Percentiles rank a stretch among this genome's conserved stretches.
phyloP scores from a whole-genome alignment of 1,140 invertebrate species.

The Lethocerus indicus region DNA sequence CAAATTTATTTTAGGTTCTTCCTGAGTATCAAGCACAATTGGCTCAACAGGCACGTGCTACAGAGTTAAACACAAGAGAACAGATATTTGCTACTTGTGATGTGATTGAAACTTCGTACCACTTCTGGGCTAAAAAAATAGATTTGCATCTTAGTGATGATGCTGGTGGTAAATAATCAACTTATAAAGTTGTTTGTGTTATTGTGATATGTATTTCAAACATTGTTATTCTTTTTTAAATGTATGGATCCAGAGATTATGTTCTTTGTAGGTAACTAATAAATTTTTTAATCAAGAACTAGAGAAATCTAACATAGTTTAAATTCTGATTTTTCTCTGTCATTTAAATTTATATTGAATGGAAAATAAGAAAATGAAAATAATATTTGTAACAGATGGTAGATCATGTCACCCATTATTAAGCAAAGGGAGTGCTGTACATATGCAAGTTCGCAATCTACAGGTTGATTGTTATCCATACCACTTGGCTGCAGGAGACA shows the following conservation, averaged over 20 bases:
- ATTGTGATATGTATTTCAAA: background rate
- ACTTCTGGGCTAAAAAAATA: constrained; percentile 83
- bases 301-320: background rate
- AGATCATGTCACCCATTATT: constrained; percentile 67
- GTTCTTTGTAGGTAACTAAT: background rate
- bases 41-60: constrained; percentile 39
- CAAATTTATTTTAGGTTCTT: constrained; percentile 44
- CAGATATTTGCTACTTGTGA: constrained; percentile 77
- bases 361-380: background rate
- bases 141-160: constrained; percentile 97
- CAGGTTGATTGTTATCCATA: constrained; percentile 95
- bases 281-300: too few species aligned
- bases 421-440: constrained; percentile 81
- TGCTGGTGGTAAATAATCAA: constrained; percentile 65
- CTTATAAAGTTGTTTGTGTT: too few species aligned
- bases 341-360: constrained; percentile 1
- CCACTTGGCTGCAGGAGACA: constrained; percentile 71
- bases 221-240: background rate
- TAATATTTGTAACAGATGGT: constrained; percentile 35
- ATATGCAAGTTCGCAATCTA: constrained; percentile 76
- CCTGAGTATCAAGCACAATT: constrained; percentile 66
- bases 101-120: constrained; percentile 94
- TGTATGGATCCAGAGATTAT: background rate
- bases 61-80: constrained; percentile 29
- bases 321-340: background rate